phyloP scores from a whole-genome alignment of 2,888 invertebrate species.

The Xanthorhoe designata region DNA sequence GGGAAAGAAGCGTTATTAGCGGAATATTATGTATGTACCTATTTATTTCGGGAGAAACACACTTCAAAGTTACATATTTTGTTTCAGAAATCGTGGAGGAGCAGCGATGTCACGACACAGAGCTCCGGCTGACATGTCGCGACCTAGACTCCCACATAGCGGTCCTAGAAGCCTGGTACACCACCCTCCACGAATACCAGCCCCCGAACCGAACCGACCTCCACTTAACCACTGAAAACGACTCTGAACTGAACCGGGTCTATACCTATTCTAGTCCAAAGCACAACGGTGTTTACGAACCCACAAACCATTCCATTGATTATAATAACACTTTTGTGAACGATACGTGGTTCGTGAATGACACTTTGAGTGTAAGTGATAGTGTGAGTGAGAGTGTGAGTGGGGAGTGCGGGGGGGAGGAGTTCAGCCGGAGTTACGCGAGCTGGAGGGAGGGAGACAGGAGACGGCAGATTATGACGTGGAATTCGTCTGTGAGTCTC shows the following conservation, averaged over 20 bases:
- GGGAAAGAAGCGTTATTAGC: no score
- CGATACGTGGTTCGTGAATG: constrained; percentile 59
- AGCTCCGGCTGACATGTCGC: constrained; percentile 87
- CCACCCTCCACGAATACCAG: constrained; percentile 63
- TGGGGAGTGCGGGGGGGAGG: constrained; percentile 61
- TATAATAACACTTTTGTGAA: constrained; percentile 51
- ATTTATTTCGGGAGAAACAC: not conserved
- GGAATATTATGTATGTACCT: not conserved
- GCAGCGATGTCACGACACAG: constrained; percentile 86
- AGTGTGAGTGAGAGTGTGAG: constrained; percentile 61
- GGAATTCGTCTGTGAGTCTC: constrained; percentile 72
- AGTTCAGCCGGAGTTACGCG: constrained; percentile 73
- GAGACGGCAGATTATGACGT: constrained; percentile 55
- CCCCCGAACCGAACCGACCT: constrained; percentile 56
- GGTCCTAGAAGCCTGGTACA: constrained; percentile 87
- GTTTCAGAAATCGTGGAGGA: constrained; percentile 88
- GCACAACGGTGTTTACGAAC: constrained; percentile 74
- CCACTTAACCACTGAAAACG: constrained; percentile 70
- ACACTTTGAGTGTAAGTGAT: constrained; percentile 63
- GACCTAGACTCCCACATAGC: constrained; percentile 87
- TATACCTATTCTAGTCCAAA: constrained; percentile 80
- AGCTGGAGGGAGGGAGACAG: constrained; percentile 78
- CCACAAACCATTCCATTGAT: constrained; percentile 61
- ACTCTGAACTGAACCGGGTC: constrained; percentile 73
- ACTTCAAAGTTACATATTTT: constrained; percentile 33